These are phyloP conservation scores for Heliothis peltigera DNA, from an alignment of 2,888 invertebrate species.

Conservation along the genomic window DNA sequence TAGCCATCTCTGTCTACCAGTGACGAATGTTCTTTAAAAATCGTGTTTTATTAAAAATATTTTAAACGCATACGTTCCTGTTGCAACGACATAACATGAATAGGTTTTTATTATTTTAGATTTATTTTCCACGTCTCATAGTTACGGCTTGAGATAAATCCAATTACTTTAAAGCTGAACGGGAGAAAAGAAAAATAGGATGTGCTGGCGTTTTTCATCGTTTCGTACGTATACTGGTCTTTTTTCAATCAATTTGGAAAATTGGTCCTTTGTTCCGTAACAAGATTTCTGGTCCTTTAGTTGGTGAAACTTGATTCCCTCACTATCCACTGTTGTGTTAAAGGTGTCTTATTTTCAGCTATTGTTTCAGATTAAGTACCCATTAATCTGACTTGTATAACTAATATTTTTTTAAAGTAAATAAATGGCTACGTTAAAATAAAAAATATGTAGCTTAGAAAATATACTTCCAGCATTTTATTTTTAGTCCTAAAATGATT, in stretches of 20 bases:
- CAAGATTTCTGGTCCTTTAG: constrained; percentile 12
- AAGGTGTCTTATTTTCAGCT: not conserved
- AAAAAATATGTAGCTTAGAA: too few species aligned
- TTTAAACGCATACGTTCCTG: constrained; percentile 48
- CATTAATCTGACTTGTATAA: too few species aligned
- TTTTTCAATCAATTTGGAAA: constrained; percentile 29
- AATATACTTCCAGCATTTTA: too few species aligned
- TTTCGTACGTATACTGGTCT: constrained; percentile 9
- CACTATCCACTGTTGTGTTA: not conserved
- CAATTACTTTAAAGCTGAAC: constrained; percentile 40
- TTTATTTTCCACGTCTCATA: constrained; percentile 12
- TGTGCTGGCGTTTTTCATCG: constrained; percentile 9
- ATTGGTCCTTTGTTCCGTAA: constrained; percentile 19
- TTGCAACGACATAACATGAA: constrained; percentile 9
- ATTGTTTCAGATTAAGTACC: not conserved
- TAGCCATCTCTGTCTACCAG: constrained; percentile 45
- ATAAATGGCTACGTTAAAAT: too few species aligned
- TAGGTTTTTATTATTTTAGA: constrained; percentile 32
- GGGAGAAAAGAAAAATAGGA: constrained; percentile 7
- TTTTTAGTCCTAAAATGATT: too few species aligned
- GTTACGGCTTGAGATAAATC: constrained; percentile 39
- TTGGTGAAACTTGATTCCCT: not conserved
- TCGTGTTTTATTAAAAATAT: constrained; percentile 59
- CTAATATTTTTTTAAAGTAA: too few species aligned
- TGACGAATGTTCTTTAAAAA: constrained; percentile 55